phyloP scores from a whole-genome alignment of 1,140 invertebrate genomes.

The Euglossa dilemma region DNA sequence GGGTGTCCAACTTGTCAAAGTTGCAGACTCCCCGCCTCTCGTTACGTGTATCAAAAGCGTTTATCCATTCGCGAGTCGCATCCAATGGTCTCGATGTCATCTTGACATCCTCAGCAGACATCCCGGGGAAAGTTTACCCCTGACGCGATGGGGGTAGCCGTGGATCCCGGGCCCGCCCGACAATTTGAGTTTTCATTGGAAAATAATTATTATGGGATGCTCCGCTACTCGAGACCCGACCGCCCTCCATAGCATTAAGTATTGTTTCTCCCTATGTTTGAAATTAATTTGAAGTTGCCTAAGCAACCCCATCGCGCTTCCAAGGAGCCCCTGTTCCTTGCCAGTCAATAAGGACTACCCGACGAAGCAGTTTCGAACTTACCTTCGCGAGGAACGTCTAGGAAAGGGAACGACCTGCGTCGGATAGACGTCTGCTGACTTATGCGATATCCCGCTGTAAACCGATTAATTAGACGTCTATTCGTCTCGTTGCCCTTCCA shows the following conservation, averaged over 20 bases:
- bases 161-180: neutral
- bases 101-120: conserved; percentile 31
- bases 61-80: neutral
- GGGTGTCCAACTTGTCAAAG: neutral
- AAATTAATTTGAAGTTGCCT: conserved; percentile 80
- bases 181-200: conserved; percentile 55
- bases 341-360: conserved; percentile 80
- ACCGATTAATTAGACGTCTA: neutral
- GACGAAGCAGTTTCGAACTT: conserved; percentile 80
- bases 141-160: neutral
- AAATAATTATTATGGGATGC: conserved; percentile 63
- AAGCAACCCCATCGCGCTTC: conserved; percentile 71
- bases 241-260: conserved; percentile 55
- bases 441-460: neutral
- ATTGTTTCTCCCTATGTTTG: conserved; percentile 77
- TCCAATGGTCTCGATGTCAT: conserved; percentile 30
- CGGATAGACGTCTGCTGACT: conserved; percentile 28
- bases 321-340: conserved; percentile 69
- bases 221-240: conserved; percentile 34
- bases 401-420: conserved; percentile 72
- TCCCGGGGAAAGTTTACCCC: conserved; percentile 18
- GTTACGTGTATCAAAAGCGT: conserved; percentile 13
- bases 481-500: neutral
- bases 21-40: neutral
- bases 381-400: conserved; percentile 60